phyloP scores from a whole-genome alignment of 2,888 invertebrate species.

The Hylaea fasciaria region DNA sequence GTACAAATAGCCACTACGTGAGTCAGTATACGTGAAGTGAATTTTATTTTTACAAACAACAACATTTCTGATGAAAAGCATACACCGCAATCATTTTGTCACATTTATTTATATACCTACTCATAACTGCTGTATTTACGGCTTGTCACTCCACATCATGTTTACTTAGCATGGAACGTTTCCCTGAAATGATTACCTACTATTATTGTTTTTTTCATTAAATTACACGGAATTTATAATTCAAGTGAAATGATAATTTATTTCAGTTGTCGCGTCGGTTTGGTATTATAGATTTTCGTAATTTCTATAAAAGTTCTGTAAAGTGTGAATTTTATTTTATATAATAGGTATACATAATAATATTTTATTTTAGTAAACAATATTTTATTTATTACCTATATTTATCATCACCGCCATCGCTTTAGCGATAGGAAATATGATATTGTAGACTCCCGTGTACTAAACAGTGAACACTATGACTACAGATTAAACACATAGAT shows the following conservation, averaged over 20 bases:
- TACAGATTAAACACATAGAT: background rate
- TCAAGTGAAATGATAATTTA: background rate
- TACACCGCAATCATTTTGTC: background rate
- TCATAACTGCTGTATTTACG: background rate
- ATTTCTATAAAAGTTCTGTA: background rate
- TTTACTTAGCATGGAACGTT: conserved; percentile 12
- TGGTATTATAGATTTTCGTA: background rate
- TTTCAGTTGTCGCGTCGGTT: background rate
- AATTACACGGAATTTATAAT: background rate
- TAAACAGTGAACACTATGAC: background rate
- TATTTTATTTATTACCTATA: too few relatives aligned
- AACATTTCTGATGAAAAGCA: too few relatives aligned
- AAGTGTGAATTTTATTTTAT: too few relatives aligned
- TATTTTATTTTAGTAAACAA: too few relatives aligned
- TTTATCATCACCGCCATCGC: too few relatives aligned
- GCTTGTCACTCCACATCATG: background rate
- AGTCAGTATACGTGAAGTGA: too few relatives aligned
- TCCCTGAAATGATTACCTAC: conserved; percentile 11
- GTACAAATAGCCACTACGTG: too few relatives aligned
- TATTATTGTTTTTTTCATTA: conserved; percentile 9
- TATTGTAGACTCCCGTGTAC: conserved; percentile 1
- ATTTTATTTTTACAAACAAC: too few relatives aligned
- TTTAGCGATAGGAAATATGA: too few relatives aligned
- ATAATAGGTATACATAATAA: too few relatives aligned
- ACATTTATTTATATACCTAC: background rate